Evolutionary conservation across 2,797 vertebrate genomes (phyloP).

Genomic region (Myiotriccus ornatus): DNA sequence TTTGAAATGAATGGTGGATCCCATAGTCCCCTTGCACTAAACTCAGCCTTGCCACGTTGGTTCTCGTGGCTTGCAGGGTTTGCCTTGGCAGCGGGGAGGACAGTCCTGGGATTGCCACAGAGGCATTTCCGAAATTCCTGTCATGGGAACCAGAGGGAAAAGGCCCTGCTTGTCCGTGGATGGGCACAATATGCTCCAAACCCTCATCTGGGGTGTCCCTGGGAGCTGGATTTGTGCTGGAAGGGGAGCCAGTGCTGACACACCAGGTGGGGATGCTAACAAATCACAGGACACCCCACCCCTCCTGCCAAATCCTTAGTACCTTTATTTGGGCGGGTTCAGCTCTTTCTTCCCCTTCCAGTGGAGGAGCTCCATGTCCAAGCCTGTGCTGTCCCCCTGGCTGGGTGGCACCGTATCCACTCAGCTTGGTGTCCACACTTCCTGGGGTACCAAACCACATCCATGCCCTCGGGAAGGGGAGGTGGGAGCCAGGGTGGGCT

Average conservation of each 20-base stretch:
- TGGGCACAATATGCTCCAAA: neutral
- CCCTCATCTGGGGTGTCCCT: neutral
- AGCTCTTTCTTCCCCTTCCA: neutral
- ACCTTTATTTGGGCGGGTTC: neutral
- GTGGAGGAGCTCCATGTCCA: neutral
- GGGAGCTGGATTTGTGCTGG: neutral
- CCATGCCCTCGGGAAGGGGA: neutral
- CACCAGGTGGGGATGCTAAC: neutral
- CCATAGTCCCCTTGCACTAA: accelerated
- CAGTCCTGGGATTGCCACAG: neutral
- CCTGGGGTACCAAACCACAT: neutral
- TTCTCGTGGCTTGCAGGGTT: neutral
- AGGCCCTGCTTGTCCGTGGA: neutral
- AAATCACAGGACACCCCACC: neutral
- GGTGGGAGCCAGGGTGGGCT: neutral
- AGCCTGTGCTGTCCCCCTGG: neutral
- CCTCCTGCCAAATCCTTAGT: neutral
- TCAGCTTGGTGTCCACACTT: neutral
- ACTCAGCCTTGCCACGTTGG: accelerated
- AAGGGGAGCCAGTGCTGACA: neutral
- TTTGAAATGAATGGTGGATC: neutral
- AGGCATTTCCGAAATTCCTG: neutral
- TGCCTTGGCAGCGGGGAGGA: neutral
- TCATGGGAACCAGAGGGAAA: neutral
- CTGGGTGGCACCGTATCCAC: neutral